Base-by-base conservation (phyloP, 2,113 vertebrate species). In the Suricata suricatta region DNA sequence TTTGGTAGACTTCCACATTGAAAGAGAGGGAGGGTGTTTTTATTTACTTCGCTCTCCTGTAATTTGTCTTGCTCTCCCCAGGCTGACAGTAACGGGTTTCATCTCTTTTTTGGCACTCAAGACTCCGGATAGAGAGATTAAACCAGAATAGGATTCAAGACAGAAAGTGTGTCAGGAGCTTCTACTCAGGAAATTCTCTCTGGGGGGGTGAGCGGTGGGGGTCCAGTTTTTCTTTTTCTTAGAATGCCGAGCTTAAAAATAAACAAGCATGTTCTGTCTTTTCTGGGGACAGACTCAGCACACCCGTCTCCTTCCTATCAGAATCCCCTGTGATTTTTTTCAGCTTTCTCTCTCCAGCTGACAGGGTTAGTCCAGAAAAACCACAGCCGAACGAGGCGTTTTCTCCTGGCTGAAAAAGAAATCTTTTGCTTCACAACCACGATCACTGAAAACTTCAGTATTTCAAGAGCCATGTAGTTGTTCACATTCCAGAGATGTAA, bases 61-160 rank as follows among this genome's bases (percentile, higher is more conserved):
- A 0, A 6, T 90, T 71, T 87, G 35, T 25, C 94, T 98, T 97
- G 76, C 33, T 95, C 97, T 98, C 83, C 66, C 14, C 77, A 74
- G 52, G 21, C 38, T 57, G 25, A 80, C 74, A 54, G 64, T 10
- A 60, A 47, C 54, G 47, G 31, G 4, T 64, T 96, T 88, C 77
- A 10, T 68, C 16, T 94, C 66, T 92, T 57, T 38, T 69, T 41
- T 25, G 35, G 27, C 66, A 41, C 41, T 80, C 41, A 44, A 29
- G n/a, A 71, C 12, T 66, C 66, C 82, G 41, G 50, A 44, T 68
- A 92, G 72, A 85, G 66, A 94, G 81, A 94, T 89, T 82, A 96
- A 93, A 71, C 7, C 31, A 80, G 64, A 94, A 54, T 44, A 86
- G 82, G 47, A 90, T 92, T 12, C 44, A 80, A 88, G 77, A 63